phyloP scores from a whole-genome alignment of 1,140 invertebrate genomes.

The Aleiodes sp. region DNA sequence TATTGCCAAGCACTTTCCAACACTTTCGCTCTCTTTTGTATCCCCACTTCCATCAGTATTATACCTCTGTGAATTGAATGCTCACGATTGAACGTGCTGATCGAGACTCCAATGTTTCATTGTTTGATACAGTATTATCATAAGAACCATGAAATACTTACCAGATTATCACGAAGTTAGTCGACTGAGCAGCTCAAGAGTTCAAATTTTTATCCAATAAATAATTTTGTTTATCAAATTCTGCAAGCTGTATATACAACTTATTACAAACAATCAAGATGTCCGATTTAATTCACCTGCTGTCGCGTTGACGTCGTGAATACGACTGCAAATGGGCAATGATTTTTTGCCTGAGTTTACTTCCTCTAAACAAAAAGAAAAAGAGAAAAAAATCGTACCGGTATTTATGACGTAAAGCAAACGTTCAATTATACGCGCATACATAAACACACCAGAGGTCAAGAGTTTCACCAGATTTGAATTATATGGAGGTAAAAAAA shows the following conservation, averaged over 20 bases:
- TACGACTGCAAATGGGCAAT: background rate
- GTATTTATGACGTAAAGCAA: background rate
- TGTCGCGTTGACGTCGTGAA: background rate
- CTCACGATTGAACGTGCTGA: background rate
- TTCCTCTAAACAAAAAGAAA: background rate
- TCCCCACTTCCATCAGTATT: background rate
- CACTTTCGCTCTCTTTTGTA: constrained; percentile 3
- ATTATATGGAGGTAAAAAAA: background rate
- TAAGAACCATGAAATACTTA: background rate
- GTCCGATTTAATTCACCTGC: background rate
- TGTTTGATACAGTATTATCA: background rate
- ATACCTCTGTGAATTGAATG: too few species aligned
- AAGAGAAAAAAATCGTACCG: background rate
- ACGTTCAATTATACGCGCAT: background rate
- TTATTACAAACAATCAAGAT: background rate
- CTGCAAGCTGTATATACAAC: too few species aligned
- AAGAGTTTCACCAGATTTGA: background rate
- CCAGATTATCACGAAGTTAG: too few species aligned
- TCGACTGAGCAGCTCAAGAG: too few species aligned
- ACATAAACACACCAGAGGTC: constrained; percentile 7
- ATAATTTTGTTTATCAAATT: too few species aligned
- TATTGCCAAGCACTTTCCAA: too few species aligned
- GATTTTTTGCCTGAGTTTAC: background rate
- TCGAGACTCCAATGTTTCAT: background rate
- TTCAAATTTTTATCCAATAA: too few species aligned